Base-by-base conservation (phyloP, 1,140 invertebrate genomes). In the Drosophila albomicans region DNA sequence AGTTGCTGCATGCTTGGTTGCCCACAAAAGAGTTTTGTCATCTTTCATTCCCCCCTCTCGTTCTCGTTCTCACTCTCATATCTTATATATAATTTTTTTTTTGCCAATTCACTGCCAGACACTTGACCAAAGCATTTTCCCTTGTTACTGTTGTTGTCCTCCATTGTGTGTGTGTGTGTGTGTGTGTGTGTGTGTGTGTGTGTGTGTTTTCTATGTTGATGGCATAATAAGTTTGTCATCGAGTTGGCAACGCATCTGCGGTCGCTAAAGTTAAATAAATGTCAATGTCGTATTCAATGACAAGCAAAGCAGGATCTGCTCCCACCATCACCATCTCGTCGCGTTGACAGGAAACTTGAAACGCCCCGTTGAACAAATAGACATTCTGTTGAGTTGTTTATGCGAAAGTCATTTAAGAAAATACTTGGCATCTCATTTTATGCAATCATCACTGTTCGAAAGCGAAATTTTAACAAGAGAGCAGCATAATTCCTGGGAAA, bases 111-210 rank as follows among this genome's bases (percentile, higher is more conserved):
- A 82, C 58, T 67, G 62, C 57, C 58, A 54, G 67, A 52, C 80
- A 82, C 80, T 82, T 82, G 79, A 82, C 75, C 79, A 82, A 64
- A 68, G 52, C 75, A 70, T 68, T 77, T 69, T 61, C 57, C 56
- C 32, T 56, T 68, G n/a, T 15, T 49, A n/a, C 25, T 66, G 51
- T 48, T 61, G 28, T 38, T 58, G 25, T 45, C 43, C 4, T 62
- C 32, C 45, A 28, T 61, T 70, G 59, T 70, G 59, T 25, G 20
- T 59, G 5, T 68, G 30, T 28, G 57, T 70, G 59, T 70, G 59
- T 25, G 20, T 59, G 5, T 68, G n/a, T 70, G 59, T 70, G 59
- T 25, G 20, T 59, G 5, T 68, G 30, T 28, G 57, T 70, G 59
- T 70, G 59, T 25, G 20, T 59, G 5, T 68, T 41, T 28, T 61